A percentile compares a stretch with the other conserved stretches of the same genome.
These are phyloP conservation scores for Drosophila aff. DNA, from an alignment of 1,140 invertebrate species.

Conservation along the genomic window DNA sequence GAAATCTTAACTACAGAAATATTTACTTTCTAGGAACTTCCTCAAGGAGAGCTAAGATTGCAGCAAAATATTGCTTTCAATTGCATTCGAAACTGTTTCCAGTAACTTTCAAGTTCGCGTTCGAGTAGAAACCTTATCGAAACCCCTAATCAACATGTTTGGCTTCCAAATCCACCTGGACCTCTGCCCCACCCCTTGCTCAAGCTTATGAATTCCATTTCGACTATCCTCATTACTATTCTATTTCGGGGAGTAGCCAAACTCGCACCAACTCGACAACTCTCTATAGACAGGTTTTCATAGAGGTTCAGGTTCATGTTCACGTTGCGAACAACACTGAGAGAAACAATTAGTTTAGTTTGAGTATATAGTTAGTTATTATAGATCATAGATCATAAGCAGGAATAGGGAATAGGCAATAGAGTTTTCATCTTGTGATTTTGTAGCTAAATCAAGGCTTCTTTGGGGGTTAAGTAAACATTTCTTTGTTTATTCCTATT, in stretches of 20 bases:
- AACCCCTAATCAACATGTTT: not conserved
- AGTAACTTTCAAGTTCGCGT: not conserved
- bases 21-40: too few relatives aligned
- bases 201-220: conserved; percentile 2
- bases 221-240: conserved; percentile 25
- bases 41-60: not conserved
- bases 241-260: conserved; percentile 2
- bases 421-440: too few relatives aligned
- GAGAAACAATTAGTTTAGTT: not conserved
- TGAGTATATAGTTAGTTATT: not conserved
- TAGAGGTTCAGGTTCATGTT: conserved; percentile 6
- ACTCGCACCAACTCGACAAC: not conserved
- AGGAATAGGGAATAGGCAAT: too few relatives aligned
- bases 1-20: too few relatives aligned
- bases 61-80: not conserved
- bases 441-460: too few relatives aligned
- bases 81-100: not conserved
- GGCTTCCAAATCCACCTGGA: not conserved
- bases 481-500: too few relatives aligned
- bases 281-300: conserved; percentile 15
- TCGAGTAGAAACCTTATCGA: not conserved
- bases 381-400: too few relatives aligned
- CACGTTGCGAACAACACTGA: conserved; percentile 2
- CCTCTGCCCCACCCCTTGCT: too few relatives aligned
- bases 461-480: too few relatives aligned